Evolutionary conservation across 2,113 vertebrate species (phyloP), one percentile per base, ranked within the genome.

Genomic region (Sander vitreus): DNA sequence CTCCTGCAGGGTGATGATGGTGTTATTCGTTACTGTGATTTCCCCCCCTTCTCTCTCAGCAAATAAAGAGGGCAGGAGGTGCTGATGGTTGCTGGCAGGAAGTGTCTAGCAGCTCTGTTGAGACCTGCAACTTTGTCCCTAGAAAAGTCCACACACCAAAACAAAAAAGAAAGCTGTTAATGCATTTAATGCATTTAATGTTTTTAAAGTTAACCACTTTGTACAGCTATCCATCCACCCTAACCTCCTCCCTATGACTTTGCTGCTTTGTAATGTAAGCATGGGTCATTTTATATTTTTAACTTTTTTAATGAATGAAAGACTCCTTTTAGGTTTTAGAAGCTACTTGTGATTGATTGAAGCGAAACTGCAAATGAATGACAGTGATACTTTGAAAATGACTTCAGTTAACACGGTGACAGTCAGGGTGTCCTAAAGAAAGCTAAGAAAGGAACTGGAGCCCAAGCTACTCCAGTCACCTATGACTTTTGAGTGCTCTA

Each of bases 1-100:
- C 74, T 65, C 81, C 84, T 60, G 54, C 66, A 47, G 79, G 39
- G 69, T 51, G 76, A 86, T 78, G 84, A 79, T 81, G 67, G 80
- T 30, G 45, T 47, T 74, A 30, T 72, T 53, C 23, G 47, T 73
- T 63, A 39, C 25, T 43, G 14, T 67, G 13, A 65, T 62, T 25
- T 14, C 21, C 6, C 5, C 15, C 39, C 39, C 39, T 43, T 43
- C 6, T 21, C 64, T 30, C 54, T 16, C 30, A 53, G 63, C 62
- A 74, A 78, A 76, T 71, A 72, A 67, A 71, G 14, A 73, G 50
- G 73, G 27, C 60, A 63, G 50, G 53, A 54, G 59, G 68, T 76
- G 72, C 55, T 68, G 82, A 63, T 81, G 75, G 55, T 63, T 63
- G 30, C 63, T 81, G 45, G 54, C 66, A 47, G 45, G 33, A 33